These are phyloP conservation scores for Pardalotus punctatus DNA, from an alignment of 2,113 vertebrate species.

Conservation along the genomic window DNA sequence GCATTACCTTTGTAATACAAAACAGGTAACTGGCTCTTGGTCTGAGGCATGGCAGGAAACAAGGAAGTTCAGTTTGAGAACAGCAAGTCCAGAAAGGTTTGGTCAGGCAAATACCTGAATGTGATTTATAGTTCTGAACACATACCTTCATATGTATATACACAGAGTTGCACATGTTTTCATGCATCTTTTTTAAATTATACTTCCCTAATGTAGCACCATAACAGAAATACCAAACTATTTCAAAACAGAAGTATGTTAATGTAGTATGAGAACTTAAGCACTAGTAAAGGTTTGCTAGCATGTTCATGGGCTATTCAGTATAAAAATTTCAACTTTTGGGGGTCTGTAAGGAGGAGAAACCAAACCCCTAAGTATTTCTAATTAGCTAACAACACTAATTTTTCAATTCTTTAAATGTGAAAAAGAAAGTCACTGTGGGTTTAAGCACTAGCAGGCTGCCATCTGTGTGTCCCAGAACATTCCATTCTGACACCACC, in stretches of 20 bases:
- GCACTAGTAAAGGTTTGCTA: not conserved
- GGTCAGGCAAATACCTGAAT: not conserved
- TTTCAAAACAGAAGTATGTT: not conserved
- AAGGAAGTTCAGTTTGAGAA: not conserved
- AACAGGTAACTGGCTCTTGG: not conserved
- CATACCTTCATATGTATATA: accelerated
- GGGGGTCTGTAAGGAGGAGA: not conserved
- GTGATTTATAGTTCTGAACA: not conserved
- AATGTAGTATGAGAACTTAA: not conserved
- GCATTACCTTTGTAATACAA: not conserved
- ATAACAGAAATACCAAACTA: not conserved
- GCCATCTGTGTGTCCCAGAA: not conserved
- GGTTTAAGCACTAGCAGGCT: not conserved
- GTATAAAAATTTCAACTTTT: not conserved
- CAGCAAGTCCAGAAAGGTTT: not conserved
- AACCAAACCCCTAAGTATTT: not conserved
- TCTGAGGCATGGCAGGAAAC: not conserved
- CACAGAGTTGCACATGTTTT: not conserved
- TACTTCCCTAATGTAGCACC: not conserved
- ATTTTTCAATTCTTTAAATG: not conserved
- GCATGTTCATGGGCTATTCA: not conserved
- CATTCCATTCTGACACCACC: not conserved
- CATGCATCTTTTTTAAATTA: not conserved
- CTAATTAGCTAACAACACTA: not conserved
- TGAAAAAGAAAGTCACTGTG: not conserved